These are phyloP conservation scores for Borostomias antarcticus DNA, from an alignment of 2,797 vertebrate species.

Conservation along the genomic window DNA sequence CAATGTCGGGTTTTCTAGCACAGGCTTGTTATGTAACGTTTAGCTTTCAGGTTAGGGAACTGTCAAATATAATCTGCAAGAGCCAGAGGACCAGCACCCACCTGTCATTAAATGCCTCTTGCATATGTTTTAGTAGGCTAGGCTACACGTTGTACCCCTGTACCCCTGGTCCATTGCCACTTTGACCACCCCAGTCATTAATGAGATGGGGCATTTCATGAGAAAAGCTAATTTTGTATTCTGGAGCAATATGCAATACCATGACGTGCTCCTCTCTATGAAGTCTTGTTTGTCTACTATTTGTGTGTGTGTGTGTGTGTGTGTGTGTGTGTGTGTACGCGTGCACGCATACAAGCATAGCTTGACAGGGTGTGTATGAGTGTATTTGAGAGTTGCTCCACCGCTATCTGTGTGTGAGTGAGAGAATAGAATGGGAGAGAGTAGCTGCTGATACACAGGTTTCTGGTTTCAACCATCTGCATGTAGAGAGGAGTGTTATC, in stretches of 20 bases:
- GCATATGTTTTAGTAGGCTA: too few species aligned
- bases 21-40: background rate
- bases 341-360: background rate
- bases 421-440: background rate
- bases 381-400: background rate
- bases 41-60: background rate
- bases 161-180: too few species aligned
- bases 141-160: too few species aligned
- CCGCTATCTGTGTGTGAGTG: background rate
- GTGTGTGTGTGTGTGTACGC: constrained; percentile 8
- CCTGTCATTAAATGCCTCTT: too few species aligned
- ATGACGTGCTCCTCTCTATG: constrained; percentile 3
- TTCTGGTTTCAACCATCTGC: too few species aligned
- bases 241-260: background rate
- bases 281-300: too few species aligned
- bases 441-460: too few species aligned
- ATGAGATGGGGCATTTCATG: too few species aligned
- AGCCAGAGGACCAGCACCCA: too few species aligned
- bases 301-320: constrained; percentile 14
- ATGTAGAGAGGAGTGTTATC: too few species aligned
- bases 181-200: too few species aligned
- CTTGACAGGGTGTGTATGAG: background rate
- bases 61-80: too few species aligned
- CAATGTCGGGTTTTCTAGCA: background rate
- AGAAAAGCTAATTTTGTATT: background rate